Evolutionary conservation across 2,113 vertebrate species (phyloP).

Genomic region (Taxidea taxus): DNA sequence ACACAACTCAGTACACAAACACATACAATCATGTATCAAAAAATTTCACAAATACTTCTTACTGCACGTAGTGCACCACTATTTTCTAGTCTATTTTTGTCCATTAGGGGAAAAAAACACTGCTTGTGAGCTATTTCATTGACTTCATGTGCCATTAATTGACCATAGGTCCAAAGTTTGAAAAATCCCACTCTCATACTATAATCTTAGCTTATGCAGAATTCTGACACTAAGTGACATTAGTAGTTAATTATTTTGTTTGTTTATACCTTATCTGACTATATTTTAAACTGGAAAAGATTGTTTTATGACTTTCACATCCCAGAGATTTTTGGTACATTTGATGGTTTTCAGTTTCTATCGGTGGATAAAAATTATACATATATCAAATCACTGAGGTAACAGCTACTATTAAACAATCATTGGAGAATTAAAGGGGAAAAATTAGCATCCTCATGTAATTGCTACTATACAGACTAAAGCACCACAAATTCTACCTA

Average conservation of each 20-base stretch:
- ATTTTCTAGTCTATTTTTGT: neutral
- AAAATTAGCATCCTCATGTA: neutral
- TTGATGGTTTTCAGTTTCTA: neutral
- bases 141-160: neutral
- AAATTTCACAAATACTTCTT: constrained; percentile 10
- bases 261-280: neutral
- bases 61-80: neutral
- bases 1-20: neutral
- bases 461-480: neutral
- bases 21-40: neutral
- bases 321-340: neutral
- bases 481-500: constrained; percentile 12
- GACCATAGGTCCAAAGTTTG: neutral
- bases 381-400: neutral
- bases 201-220: neutral
- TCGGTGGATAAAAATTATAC: neutral
- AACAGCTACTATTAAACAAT: neutral
- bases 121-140: neutral
- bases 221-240: neutral
- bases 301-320: neutral
- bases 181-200: neutral
- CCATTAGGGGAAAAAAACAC: neutral
- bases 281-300: constrained; percentile 7
- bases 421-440: neutral
- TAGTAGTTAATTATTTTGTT: neutral